Evolutionary conservation across 2,113 vertebrate genomes (phyloP), one percentile per base, ranked within the genome.

Genomic region (Saguinus imperator): DNA sequence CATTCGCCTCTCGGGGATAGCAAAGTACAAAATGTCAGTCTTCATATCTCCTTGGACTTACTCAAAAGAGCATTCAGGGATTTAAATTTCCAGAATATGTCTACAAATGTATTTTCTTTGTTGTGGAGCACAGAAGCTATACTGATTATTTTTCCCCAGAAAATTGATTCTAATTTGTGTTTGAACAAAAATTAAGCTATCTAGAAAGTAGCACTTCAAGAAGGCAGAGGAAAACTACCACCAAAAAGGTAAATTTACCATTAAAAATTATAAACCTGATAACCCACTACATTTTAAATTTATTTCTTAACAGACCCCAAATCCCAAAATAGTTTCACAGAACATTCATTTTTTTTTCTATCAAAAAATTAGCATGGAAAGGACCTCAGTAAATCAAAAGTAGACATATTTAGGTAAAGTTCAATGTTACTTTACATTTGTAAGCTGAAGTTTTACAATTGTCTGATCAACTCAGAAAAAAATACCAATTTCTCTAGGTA

Each of bases 11-110:
- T 94, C n/a, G 98, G 98, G 99, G 98, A 97, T 85, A 97, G 89
- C 96, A 95, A 97, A 98, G 98, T 98, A 98, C 98, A 98, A 98
- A 99, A 98, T 98, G 98, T 98, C 98, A 98, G 98, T 97, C 98
- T 98, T 98, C 98, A 98, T 98, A 98, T 98, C 98, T 99, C 98
- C 98, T 97, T 97, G 98, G 98, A 98, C 98, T 98, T 98, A 94
- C 98, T 98, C 98, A 98, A 98, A 98, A 98, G 96, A 97, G 98
- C 94, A 97, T n/a, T 97, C 98, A 97, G 98, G 93, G 97, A 98
- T 98, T 98, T 98, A 98, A 98, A 97, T 98, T 98, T 96, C 98
- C 98, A 97, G 92, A 94, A 96, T 97, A 68, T 91, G 93, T 93
- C 98, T 98, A 96, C 73, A 98, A 98, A 98, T 98, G 97, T 98